phyloP scores from a whole-genome alignment of 2,797 vertebrate genomes.

The Apogon talboti region DNA sequence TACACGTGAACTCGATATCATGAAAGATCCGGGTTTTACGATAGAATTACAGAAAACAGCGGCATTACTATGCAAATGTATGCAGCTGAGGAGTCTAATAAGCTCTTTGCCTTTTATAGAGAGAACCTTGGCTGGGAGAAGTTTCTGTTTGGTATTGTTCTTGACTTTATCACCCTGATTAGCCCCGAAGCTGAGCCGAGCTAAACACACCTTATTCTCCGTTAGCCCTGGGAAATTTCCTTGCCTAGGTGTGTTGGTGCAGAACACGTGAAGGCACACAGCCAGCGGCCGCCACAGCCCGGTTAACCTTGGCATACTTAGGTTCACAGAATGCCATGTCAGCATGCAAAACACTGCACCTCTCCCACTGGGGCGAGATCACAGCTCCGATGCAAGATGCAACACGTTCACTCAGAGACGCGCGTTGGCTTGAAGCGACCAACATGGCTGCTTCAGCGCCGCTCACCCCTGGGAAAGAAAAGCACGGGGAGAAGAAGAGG shows the following conservation, averaged over 20 bases:
- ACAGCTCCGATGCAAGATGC: conserved; percentile 12
- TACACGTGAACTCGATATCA: background rate
- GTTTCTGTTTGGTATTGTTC: background rate
- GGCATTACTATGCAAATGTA: conserved; percentile 30
- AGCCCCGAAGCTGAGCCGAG: conserved; percentile 5
- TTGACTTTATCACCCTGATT: background rate
- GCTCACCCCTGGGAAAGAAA: conserved; percentile 2
- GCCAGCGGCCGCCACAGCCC: conserved; percentile 37
- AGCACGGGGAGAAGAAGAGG: conserved; percentile 17
- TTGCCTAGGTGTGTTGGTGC: conserved; percentile 20
- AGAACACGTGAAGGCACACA: conserved; percentile 25
- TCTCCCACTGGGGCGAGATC: conserved; percentile 21
- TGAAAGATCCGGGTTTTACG: conserved; percentile 4
- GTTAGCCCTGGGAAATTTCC: background rate
- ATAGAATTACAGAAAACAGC: conserved; percentile 2
- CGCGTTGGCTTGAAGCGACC: conserved; percentile 11
- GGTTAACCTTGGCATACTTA: conserved; percentile 57
- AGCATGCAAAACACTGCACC: conserved; percentile 46
- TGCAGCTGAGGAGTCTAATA: conserved; percentile 13
- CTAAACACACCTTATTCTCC: background rate
- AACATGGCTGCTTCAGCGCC: conserved; percentile 12
- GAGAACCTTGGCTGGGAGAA: background rate
- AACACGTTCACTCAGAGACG: conserved; percentile 1
- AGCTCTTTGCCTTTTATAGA: background rate
- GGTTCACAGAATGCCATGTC: conserved; percentile 48